Percentiles rank a stretch among this genome's conserved stretches.
Evolutionary conservation across 23 tunicate species (phyloP).

Genomic region (Clavelina lepadiformis): DNA sequence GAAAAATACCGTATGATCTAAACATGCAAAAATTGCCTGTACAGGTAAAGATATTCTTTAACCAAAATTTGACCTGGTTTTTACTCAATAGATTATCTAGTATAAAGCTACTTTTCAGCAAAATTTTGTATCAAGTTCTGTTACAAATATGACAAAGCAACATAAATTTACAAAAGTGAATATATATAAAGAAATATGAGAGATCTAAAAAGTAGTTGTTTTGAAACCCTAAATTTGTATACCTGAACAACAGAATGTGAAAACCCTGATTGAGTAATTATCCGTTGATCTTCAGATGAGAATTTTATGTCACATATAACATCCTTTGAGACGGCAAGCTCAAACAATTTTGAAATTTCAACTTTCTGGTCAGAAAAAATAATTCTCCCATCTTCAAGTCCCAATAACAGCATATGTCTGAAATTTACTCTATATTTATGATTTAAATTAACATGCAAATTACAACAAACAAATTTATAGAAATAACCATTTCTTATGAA

Average conservation of each 20-base stretch:
- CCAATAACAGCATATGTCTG: conserved; percentile 56
- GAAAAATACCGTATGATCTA: too few species aligned
- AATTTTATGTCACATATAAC: conserved; percentile 14
- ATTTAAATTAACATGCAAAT: not conserved
- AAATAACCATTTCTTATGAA: not conserved
- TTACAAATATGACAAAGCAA: too few species aligned
- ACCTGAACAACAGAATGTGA: conserved; percentile 4
- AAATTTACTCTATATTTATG: not conserved
- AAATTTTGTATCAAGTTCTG: too few species aligned
- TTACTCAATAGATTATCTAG: too few species aligned
- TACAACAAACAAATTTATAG: not conserved
- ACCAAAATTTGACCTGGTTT: too few species aligned
- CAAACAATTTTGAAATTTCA: conserved; percentile 27
- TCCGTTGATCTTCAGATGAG: not conserved
- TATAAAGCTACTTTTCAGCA: too few species aligned
- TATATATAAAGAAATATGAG: too few species aligned
- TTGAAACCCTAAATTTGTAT: not conserved
- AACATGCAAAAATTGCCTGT: too few species aligned
- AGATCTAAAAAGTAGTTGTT: not conserved
- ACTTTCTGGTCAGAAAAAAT: conserved; percentile 47
- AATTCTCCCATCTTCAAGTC: conserved; percentile 57
- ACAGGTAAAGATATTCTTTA: too few species aligned
- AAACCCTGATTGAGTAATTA: conserved; percentile 3
- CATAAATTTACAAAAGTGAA: too few species aligned
- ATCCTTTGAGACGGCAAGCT: conserved; percentile 28